phyloP scores from a whole-genome alignment of 2,797 vertebrate species.

The Vireo griseus region DNA sequence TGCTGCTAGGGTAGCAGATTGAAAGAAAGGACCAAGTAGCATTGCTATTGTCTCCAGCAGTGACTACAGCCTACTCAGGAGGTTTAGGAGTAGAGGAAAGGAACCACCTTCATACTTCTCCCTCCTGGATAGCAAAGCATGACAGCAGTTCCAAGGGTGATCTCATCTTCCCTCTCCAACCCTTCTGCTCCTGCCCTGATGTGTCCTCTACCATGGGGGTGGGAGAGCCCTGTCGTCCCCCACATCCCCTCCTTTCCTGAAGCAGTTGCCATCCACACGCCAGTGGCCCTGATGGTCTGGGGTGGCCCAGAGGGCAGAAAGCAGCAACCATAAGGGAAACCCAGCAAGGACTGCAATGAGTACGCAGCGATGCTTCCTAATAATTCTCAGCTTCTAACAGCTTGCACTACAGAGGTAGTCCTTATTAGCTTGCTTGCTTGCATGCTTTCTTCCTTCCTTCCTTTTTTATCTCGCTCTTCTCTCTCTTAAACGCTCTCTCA shows the following conservation, averaged over 20 bases:
- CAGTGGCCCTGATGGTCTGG: neutral
- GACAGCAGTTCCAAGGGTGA: neutral
- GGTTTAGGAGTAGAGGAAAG: neutral
- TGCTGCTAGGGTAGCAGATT: neutral
- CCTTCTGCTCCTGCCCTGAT: neutral
- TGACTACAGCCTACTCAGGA: neutral
- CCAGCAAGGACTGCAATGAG: neutral
- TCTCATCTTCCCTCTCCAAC: neutral
- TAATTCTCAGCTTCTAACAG: neutral
- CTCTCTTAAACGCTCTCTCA: neutral
- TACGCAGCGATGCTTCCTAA: neutral
- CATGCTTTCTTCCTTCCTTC: neutral
- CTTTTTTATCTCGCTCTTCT: neutral
- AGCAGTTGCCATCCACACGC: rapidly evolving
- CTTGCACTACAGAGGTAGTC: neutral
- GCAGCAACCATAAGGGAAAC: neutral
- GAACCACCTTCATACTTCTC: neutral
- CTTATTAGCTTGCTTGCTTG: neutral
- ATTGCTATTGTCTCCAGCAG: neutral
- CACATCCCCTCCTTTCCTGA: neutral
- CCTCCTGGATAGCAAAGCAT: neutral
- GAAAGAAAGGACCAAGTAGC: neutral
- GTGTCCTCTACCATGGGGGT: neutral
- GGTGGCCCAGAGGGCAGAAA: neutral
- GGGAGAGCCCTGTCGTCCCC: neutral